A percentile compares a stretch with the other conserved stretches of the same genome.
phyloP scores from a whole-genome alignment of 1,140 invertebrate genomes.

The Caenorhabditis remanei region DNA sequence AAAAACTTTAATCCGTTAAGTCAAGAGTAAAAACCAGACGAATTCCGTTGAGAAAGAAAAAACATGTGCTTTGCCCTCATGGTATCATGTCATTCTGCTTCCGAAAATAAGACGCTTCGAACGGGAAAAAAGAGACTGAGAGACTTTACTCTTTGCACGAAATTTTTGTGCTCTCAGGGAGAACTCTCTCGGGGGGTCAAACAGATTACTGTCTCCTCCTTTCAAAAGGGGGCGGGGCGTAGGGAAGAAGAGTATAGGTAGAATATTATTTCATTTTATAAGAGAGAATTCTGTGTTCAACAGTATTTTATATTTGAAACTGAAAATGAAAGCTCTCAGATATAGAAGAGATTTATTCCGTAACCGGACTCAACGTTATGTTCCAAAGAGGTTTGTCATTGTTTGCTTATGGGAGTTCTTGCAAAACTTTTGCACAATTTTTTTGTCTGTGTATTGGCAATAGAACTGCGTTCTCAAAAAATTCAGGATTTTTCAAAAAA shows the following conservation, averaged over 20 bases:
- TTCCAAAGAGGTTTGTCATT: constrained; percentile 17
- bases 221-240: neutral
- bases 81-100: constrained; percentile 14
- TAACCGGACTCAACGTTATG: constrained; percentile 8
- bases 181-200: neutral
- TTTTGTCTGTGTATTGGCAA: no score
- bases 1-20: neutral
- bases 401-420: neutral
- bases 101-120: constrained; percentile 8
- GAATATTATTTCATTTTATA: neutral
- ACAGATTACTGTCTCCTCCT: constrained; percentile 10
- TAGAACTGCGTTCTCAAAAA: no score
- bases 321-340: constrained; percentile 14
- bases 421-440: neutral
- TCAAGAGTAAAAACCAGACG: constrained; percentile 26
- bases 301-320: neutral
- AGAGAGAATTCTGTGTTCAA: neutral
- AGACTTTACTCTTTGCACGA: constrained; percentile 47
- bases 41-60: neutral
- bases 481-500: no score
- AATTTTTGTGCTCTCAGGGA: constrained; percentile 8
- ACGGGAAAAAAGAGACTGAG: neutral
- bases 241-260: neutral
- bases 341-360: constrained; percentile 48
- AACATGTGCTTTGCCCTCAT: constrained; percentile 50